Conservation (phyloP, 2,888 invertebrate genomes). For the Operophtera brumata region DNA sequence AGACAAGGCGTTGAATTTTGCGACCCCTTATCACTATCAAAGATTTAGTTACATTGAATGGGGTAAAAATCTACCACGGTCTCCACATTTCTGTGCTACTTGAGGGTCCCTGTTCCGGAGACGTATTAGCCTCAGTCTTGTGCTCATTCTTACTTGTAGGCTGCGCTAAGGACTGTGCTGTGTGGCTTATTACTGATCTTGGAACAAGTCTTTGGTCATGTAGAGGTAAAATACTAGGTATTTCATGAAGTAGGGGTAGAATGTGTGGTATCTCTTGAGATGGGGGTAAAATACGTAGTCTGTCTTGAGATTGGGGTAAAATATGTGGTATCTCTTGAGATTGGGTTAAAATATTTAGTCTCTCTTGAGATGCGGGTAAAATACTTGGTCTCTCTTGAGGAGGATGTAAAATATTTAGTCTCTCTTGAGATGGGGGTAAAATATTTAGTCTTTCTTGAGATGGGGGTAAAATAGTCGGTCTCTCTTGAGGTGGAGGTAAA, state of each 20-base stretch:
- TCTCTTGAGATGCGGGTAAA: constrained; percentile 31
- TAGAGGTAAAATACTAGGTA: neutral
- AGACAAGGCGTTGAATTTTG: neutral
- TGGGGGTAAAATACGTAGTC: constrained; percentile 22
- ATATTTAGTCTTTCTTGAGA: neutral
- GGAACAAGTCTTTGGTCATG: constrained; percentile 29
- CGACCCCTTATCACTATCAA: neutral
- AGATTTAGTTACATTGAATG: neutral
- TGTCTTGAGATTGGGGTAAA: constrained; percentile 33
- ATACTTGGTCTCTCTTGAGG: neutral
- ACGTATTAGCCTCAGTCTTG: constrained; percentile 52
- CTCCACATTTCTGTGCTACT: constrained; percentile 69
- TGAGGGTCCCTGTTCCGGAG: constrained; percentile 62
- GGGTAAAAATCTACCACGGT: constrained; percentile 53
- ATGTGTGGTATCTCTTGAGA: constrained; percentile 36
- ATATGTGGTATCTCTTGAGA: constrained; percentile 36
- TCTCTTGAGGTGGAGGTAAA: constrained; percentile 29
- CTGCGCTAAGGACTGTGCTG: constrained; percentile 65
- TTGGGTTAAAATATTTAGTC: constrained; percentile 31
- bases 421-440: constrained; percentile 31
- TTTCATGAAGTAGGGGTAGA: neutral
- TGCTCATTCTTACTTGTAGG: constrained; percentile 37
- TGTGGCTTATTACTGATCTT: constrained; percentile 70
- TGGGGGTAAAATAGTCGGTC: constrained; percentile 24
- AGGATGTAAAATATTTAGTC: constrained; percentile 19